Conservation (phyloP, 2,113 vertebrate genomes). For the Sebastes schlegelii region DNA sequence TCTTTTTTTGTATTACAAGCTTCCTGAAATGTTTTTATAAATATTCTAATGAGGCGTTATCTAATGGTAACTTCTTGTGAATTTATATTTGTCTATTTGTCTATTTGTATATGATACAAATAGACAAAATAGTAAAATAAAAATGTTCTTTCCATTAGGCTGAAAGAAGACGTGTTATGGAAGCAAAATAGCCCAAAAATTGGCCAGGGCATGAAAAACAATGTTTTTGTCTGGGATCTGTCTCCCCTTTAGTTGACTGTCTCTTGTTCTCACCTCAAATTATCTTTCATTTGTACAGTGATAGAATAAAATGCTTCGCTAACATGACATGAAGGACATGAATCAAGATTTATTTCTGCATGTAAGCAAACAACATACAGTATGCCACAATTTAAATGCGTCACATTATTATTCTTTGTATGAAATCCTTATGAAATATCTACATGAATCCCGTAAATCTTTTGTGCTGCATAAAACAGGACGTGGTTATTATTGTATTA, state of each 20-base stretch:
- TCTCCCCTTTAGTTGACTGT: background rate
- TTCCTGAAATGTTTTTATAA: too few species aligned
- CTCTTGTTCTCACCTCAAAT: background rate
- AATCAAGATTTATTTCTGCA: background rate
- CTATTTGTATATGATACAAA: too few species aligned
- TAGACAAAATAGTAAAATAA: too few species aligned
- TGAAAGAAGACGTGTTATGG: too few species aligned
- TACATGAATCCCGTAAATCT: constrained; percentile 15
- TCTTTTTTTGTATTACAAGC: too few species aligned
- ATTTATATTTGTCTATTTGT: too few species aligned
- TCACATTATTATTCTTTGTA: background rate
- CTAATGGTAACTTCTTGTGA: too few species aligned
- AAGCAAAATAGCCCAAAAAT: too few species aligned
- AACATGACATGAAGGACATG: background rate
- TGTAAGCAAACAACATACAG: background rate
- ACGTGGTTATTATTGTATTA: constrained; percentile 21
- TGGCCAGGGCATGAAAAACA: too few species aligned
- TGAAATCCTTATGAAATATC: background rate
- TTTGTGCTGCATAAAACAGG: constrained; percentile 19
- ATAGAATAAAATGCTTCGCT: background rate
- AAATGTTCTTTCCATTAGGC: too few species aligned
- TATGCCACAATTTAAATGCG: background rate
- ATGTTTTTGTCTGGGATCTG: too few species aligned
- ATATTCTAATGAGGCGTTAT: too few species aligned
- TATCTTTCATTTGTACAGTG: background rate